phyloP scores from a whole-genome alignment of 2,888 invertebrate genomes.

The Aleiodes testaceus region DNA sequence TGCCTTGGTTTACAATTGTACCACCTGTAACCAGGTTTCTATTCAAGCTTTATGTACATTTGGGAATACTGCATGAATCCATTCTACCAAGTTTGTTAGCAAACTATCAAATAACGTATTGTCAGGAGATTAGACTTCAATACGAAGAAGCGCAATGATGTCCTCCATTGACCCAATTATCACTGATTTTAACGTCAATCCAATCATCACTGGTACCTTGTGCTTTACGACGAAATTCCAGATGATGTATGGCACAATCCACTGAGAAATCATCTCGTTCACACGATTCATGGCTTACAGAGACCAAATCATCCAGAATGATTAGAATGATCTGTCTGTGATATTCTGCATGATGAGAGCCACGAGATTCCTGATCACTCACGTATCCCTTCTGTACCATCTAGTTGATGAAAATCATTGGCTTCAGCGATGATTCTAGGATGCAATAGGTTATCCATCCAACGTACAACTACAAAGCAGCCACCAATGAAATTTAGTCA shows the following conservation, averaged over 20 bases:
- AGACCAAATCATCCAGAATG: slow-evolving; percentile 15
- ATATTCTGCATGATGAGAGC: slow-evolving; percentile 22
- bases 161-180: too few relatives aligned
- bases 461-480: slow-evolving; percentile 20
- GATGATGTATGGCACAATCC: slow-evolving; percentile 42
- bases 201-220: too few relatives aligned
- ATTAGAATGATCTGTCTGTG: slow-evolving; percentile 1
- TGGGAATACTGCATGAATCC: background rate
- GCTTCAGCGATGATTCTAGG: background rate
- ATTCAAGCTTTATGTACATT: background rate
- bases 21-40: background rate
- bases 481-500: slow-evolving; percentile 24
- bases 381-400: slow-evolving; percentile 1
- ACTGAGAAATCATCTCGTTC: slow-evolving; percentile 48
- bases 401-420: slow-evolving; percentile 7
- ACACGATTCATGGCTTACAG: slow-evolving; percentile 10
- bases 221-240: too few relatives aligned
- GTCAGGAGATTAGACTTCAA: too few relatives aligned
- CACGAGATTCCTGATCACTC: slow-evolving; percentile 21
- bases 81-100: background rate
- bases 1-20: background rate
- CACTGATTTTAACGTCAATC: too few relatives aligned
- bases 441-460: background rate
- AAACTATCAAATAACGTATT: too few relatives aligned
- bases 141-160: too few relatives aligned